phyloP scores from a whole-genome alignment of 2,888 invertebrate species.

The Mechanitis messenoides region DNA sequence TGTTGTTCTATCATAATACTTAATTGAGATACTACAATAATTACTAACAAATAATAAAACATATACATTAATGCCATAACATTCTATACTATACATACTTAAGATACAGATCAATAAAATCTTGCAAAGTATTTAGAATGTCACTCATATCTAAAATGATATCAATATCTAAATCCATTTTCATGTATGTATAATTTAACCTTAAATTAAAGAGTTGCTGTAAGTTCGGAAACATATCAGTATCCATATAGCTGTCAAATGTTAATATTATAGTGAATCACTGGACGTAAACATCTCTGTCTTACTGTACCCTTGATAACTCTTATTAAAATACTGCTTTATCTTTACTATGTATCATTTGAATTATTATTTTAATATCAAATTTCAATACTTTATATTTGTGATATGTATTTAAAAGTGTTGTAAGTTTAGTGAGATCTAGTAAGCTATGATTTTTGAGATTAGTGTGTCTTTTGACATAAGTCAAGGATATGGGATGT shows the following conservation, averaged over 20 bases:
- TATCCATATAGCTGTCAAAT: conserved; percentile 24
- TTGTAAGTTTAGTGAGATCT: conserved; percentile 41
- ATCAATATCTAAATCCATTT: conserved; percentile 7
- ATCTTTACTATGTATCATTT: conserved; percentile 25
- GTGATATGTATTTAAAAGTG: conserved; percentile 8
- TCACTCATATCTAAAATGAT: too few relatives aligned
- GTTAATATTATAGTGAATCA: conserved; percentile 46
- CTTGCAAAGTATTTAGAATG: too few relatives aligned
- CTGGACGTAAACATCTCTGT: conserved; percentile 46
- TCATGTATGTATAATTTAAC: too few relatives aligned
- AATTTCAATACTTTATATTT: conserved; percentile 7
- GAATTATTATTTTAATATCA: conserved; percentile 17
- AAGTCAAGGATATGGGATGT: conserved; percentile 9
- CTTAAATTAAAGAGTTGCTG: background rate
- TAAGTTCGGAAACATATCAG: conserved; percentile 20
- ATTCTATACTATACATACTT: too few relatives aligned
- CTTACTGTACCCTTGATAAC: conserved; percentile 50
- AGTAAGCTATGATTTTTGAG: conserved; percentile 50
- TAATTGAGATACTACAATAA: too few relatives aligned
- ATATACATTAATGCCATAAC: too few relatives aligned
- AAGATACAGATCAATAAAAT: too few relatives aligned
- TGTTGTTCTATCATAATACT: too few relatives aligned
- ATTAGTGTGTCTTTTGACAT: conserved; percentile 53
- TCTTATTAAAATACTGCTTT: conserved; percentile 51
- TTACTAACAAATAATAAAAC: too few relatives aligned